A percentile compares a stretch with the other conserved stretches of the same genome.
Evolutionary conservation across 2,797 vertebrate species (phyloP).

Genomic region (Bovichtus diacanthus): DNA sequence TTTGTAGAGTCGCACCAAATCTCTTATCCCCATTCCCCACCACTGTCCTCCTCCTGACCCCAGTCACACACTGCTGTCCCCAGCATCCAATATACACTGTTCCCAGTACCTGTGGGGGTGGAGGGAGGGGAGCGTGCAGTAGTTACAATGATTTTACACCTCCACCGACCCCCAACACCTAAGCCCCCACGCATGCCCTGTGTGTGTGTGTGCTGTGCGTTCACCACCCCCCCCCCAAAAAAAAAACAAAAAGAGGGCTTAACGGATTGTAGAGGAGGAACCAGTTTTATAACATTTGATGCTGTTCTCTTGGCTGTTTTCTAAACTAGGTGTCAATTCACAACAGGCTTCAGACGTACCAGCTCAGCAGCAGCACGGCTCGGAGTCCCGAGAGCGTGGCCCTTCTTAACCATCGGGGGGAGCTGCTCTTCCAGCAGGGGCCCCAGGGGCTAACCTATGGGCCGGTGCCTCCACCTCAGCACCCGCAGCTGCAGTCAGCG

Average conservation of each 20-base stretch:
- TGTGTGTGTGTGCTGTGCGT: conserved; percentile 73
- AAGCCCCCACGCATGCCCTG: conserved; percentile 81
- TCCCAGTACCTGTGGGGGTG: conserved; percentile 64
- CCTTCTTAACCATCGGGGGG: conserved; percentile 89
- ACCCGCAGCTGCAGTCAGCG: conserved; percentile 73
- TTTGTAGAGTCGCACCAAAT: conserved; percentile 48
- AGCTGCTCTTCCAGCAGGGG: conserved; percentile 83
- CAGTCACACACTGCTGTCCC: conserved; percentile 65
- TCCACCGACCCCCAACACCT: conserved; percentile 64
- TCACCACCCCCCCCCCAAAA: conserved; percentile 42
- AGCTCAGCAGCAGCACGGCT: conserved; percentile 89
- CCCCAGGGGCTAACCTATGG: conserved; percentile 80
- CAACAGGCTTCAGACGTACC: conserved; percentile 99
- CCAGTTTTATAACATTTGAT: conserved; percentile 99
- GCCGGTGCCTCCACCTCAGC: conserved; percentile 78
- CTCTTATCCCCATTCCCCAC: conserved; percentile 39
- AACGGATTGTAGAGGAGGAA: conserved; percentile 86
- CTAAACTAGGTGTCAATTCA: conserved; percentile 99
- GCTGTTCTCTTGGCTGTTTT: conserved; percentile 99
- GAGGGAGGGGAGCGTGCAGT: conserved; percentile 60
- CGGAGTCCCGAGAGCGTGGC: conserved; percentile 91
- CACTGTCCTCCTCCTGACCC: conserved; percentile 55
- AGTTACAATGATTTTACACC: conserved; percentile 65
- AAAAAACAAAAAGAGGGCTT: conserved; percentile 77
- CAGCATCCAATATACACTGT: conserved; percentile 56